phyloP scores from a whole-genome alignment of 2,888 invertebrate species.

The Ametastegia equiseti region DNA sequence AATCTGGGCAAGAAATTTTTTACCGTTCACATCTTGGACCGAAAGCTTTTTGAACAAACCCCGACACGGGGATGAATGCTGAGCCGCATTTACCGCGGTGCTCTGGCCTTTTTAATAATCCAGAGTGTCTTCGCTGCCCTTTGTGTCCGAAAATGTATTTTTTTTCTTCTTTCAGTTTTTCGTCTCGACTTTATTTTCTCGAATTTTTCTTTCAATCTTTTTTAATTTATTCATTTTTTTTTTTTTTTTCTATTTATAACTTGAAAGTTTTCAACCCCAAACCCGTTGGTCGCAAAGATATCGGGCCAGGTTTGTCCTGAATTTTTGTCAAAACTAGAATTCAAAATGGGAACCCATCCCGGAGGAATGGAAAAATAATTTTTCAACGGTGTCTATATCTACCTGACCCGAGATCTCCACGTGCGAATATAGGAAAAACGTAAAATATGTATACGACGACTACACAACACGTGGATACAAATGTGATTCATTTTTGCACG shows the following conservation, averaged over 20 bases:
- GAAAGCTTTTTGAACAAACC: not conserved
- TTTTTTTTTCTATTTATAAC: not conserved
- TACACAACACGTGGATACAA: not conserved
- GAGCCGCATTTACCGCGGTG: not conserved
- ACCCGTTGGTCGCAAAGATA: not conserved
- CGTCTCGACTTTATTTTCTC: not conserved
- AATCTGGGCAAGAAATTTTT: too few species aligned
- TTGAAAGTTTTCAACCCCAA: constrained; percentile 20
- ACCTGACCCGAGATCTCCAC: constrained; percentile 49
- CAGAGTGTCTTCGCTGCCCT: constrained; percentile 21
- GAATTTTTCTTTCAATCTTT: not conserved
- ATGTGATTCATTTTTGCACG: not conserved
- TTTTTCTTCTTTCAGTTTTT: not conserved
- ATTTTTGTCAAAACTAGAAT: not conserved
- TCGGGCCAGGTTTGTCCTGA: not conserved
- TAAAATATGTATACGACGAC: not conserved
- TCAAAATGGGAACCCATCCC: constrained; percentile 32
- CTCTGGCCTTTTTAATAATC: constrained; percentile 34
- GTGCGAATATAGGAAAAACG: not conserved
- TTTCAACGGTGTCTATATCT: constrained; percentile 50
- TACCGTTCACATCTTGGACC: not conserved
- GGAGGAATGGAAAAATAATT: constrained; percentile 53
- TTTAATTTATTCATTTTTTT: not conserved
- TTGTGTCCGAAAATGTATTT: not conserved
- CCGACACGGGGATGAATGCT: not conserved